Percentiles rank a stretch among this genome's conserved stretches.
Conservation (phyloP, 1,140 invertebrate species). For the Drosophila burlai region DNA sequence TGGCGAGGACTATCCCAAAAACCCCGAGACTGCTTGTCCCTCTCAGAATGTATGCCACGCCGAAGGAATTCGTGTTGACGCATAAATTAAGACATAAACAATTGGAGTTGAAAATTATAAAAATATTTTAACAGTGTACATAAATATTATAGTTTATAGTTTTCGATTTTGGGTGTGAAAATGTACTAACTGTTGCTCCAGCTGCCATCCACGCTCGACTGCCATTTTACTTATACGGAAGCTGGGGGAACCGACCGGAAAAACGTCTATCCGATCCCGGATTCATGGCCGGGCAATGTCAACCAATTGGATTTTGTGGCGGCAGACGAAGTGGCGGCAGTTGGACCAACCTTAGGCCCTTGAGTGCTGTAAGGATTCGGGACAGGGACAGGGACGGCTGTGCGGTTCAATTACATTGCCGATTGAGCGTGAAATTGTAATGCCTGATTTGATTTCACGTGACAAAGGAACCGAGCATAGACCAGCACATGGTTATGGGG, state of each 20-base stretch:
- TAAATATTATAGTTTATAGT: constrained; percentile 13
- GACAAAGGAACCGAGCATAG: constrained; percentile 58
- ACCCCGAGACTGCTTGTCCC: constrained; percentile 8
- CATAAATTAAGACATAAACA: constrained; percentile 74
- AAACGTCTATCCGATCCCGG: constrained; percentile 32
- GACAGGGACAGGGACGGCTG: constrained; percentile 61
- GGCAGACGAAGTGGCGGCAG: constrained; percentile 66
- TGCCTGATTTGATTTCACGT: constrained; percentile 83
- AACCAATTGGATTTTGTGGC: constrained; percentile 72
- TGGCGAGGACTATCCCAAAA: constrained; percentile 56
- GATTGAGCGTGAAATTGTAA: constrained; percentile 82
- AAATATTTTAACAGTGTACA: constrained; percentile 34
- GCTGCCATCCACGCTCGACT: constrained; percentile 62
- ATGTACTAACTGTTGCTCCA: constrained; percentile 65
- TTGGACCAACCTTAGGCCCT: constrained; percentile 29
- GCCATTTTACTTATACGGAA: constrained; percentile 45
- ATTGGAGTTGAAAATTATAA: constrained; percentile 58
- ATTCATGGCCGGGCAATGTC: constrained; percentile 29
- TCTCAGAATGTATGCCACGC: constrained; percentile 53
- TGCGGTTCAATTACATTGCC: constrained; percentile 77
- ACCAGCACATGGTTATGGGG: constrained; percentile 10
- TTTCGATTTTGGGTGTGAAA: constrained; percentile 25
- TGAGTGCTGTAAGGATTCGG: constrained; percentile 27
- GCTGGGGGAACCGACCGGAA: constrained; percentile 55
- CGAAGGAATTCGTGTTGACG: constrained; percentile 53